Base-by-base conservation (phyloP, 2,888 invertebrate genomes). In the Leptopilina drosophilae region DNA sequence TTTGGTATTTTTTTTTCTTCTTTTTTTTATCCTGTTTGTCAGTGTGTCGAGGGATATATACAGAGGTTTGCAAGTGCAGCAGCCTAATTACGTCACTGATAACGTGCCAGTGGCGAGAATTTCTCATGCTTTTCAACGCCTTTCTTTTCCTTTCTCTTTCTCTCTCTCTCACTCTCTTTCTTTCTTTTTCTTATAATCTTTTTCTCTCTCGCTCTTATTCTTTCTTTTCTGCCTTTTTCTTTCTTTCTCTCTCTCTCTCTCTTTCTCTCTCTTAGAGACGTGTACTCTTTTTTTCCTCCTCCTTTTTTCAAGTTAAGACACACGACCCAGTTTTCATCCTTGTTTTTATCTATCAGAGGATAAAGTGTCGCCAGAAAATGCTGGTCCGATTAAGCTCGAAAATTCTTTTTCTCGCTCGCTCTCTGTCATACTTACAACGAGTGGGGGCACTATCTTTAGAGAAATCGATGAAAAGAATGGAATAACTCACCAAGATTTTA, bases 331-430 rank as follows among this genome's bases (percentile, higher is more conserved):
- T 82, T 82, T 67, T 64, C 67, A 75, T 73, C 65, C 66, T 49
- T 67, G 79, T 81, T 81, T 82, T 82, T 81, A 80, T 79, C 81
- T 78, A 77, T 80, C 75, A 66, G 78, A 81, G 79, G 79, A 82
- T 79, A 81, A 81, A 81, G 78, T 79, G 81, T 81, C 77, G 73
- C 81, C 65, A 76, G 81, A 78, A 81, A 81, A 81, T 78, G 79
- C 76, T 79, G 73, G 78, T 62, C 77, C 76, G 66, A 76, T 77
- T 56, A 33, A 33, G 26, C 56, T 73, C 15, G 56, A 73, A 53
- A 53, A 33, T 73, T 53, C 56, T 46, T 9, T 46, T 8, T 49
- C 49, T 49, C 49, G 9, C 49, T 49, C 11, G 9, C 49, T 49
- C 49, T 73, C 56, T 56, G 56, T 73, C 73, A 59, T 56, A 40